Base-by-base conservation (phyloP, 2,113 vertebrate species). In the Podarcis cretensis region DNA sequence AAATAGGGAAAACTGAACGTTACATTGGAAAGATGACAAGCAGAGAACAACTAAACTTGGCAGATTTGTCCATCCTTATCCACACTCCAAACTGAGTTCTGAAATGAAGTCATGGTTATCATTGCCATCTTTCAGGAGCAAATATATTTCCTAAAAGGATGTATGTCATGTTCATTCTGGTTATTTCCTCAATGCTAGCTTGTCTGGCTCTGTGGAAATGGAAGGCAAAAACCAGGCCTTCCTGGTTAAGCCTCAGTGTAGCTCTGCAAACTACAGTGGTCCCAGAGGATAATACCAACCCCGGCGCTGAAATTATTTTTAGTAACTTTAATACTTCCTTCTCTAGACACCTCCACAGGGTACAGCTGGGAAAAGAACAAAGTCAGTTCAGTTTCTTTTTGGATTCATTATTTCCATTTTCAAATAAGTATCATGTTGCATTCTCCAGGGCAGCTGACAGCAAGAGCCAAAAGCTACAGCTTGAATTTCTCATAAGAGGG, bases 371-470 rank as follows among this genome's bases (percentile, higher is more conserved):
- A 69, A 87, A 89, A 86, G 40, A 75, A 80, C 20, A 89, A 54
- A 87, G 18, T 14, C 43, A 69, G 68, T 68, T 20, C 21, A 27
- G 76, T 27, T 74, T 91, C 87, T 73, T 43, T 77, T 79, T 18
- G 48, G 82, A 90, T 75, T 84, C n/a, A 71, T 78, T 85, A 84
- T 89, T 92, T 92, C 88, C 79, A 57, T 90, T 92, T 91, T 57
- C 81, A 80, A 66, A 68, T 25, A 85, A 88, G n/a, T 83, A 84
- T 91, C 82, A 86, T 83, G 27, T 85, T 77, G 80, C 87, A 48
- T 87, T 86, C 89, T 81, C 66, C 85, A 37, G 85, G 84, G 88
- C 89, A 83, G 9, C 80, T 82, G 84, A 76, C 48, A 81, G 37
- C 65, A 86, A 27, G 16, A 87, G 93, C 76, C 73, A 79, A 80